Percentiles rank a stretch among this genome's conserved stretches.
Conservation (phyloP, 2,797 vertebrate species). For the Alauda arvensis region DNA sequence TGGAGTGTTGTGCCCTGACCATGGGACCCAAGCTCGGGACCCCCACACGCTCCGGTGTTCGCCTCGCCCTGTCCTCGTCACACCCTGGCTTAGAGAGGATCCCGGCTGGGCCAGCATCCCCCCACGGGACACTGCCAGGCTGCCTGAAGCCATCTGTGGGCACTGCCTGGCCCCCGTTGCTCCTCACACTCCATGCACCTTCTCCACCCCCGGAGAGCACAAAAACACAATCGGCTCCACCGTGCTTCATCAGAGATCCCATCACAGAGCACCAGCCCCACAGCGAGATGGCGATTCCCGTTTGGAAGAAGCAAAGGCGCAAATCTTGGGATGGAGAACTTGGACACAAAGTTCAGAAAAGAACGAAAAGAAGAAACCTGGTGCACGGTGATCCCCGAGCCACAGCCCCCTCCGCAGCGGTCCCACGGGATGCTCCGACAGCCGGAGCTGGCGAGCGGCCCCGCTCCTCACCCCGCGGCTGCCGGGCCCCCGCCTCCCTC, state of each 20-base stretch:
- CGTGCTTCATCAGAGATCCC: rapidly evolving
- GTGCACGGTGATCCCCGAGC: rapidly evolving
- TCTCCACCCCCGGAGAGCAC: neutral
- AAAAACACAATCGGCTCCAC: neutral
- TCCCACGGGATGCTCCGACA: neutral
- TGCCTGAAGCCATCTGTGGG: rapidly evolving
- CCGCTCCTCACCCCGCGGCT: neutral
- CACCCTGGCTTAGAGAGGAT: neutral
- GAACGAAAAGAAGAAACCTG: neutral
- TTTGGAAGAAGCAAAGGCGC: neutral
- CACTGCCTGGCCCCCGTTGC: neutral
- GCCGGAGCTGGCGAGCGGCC: neutral
- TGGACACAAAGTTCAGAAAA: neutral
- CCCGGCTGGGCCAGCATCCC: neutral
- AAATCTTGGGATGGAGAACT: neutral
- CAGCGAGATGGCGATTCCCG: rapidly evolving
- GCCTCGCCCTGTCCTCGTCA: neutral
- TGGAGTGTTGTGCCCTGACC: neutral
- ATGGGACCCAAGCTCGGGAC: neutral
- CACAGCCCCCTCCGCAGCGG: neutral
- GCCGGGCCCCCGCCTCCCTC: neutral
- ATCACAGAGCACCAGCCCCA: rapidly evolving
- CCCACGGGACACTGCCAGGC: rapidly evolving
- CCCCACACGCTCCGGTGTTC: rapidly evolving
- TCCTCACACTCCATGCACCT: neutral